phyloP scores from a whole-genome alignment of 2,797 vertebrate species.

The Melanotaenia parkinsoni region DNA sequence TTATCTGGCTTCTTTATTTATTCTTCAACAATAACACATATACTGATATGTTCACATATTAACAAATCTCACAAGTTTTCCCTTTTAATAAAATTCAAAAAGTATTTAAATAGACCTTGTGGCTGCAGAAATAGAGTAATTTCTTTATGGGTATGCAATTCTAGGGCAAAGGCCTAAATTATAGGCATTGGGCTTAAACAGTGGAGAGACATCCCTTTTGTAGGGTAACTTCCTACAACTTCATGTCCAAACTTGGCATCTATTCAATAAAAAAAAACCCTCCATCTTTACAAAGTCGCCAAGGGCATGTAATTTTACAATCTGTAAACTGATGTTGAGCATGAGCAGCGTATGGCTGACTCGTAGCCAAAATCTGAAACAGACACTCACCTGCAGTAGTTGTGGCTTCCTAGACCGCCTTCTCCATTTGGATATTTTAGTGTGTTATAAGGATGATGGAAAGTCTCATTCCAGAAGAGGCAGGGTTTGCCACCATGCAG shows the following conservation, averaged over 20 bases:
- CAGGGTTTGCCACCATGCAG: conserved; percentile 91
- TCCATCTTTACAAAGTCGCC: not conserved
- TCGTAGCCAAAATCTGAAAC: not conserved
- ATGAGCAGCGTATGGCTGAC: not conserved
- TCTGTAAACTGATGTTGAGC: not conserved
- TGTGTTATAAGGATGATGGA: conserved; percentile 96
- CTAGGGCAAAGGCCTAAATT: too few species aligned
- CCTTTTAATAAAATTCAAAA: not conserved
- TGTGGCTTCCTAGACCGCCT: conserved; percentile 94
- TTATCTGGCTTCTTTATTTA: not conserved
- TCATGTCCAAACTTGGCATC: not conserved
- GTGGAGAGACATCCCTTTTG: not conserved
- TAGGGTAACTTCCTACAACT: not conserved
- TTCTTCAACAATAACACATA: not conserved
- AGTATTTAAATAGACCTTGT: not conserved
- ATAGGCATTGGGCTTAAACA: too few species aligned
- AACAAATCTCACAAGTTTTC: too few species aligned
- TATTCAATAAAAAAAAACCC: not conserved
- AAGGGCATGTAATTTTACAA: not conserved
- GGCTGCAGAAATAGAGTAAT: too few species aligned
- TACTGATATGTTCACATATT: not conserved
- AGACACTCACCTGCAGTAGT: conserved; percentile 92
- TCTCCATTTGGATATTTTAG: conserved; percentile 95
- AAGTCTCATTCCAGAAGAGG: conserved; percentile 97
- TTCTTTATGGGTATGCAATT: too few species aligned